Evolutionary conservation across 2,113 vertebrate genomes (phyloP), one percentile per base, ranked within the genome.

Genomic region (Daubentonia madagascariensis): DNA sequence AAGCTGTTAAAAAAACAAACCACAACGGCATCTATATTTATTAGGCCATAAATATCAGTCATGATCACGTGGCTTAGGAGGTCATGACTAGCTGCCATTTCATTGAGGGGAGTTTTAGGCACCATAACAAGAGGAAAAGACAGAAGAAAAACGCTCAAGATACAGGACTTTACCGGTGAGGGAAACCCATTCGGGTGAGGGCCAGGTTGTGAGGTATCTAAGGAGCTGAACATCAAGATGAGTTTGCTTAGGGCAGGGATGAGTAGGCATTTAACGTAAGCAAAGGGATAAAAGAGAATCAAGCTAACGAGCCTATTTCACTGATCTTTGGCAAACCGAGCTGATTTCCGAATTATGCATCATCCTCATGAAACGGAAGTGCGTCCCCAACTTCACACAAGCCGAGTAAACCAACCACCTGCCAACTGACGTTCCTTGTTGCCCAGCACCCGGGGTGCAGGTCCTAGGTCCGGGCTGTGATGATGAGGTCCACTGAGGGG

Each of bases 341-440:
- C 17, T 6, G 25, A 88, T 18, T 59, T 48, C 63, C 63, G 23
- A 8, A 25, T 43, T 68, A n/a, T n/a, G 13, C 5, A 8, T 70
- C 68, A 1, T 30, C 35, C 32, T 40, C 32, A 0, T n/a, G 37
- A 45, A 18, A 25, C 5, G 14, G 6, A 45, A 22, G 6, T 1
- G 2, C 0, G 0, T 45, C 40, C 32, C 16, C 12, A 11, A 37
- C 10, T 6, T 22, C 17, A 12, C 18, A 6, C 2, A 14, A 72
- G 12, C 6, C 2, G 40, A 40, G 3, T 10, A 4, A 17, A 11
- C 23, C 11, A 10, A 32, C 6, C 59, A 57, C 45, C 59, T 68
- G 61, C 11, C 52, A 14, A 30, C 8, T 59, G 35, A 13, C 35
- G n/a, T 13, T 13, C 5, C 13, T 25, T 8, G 45, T 57, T 50